Evolutionary conservation across 2,888 invertebrate species (phyloP), one percentile per base, ranked within the genome.

Genomic region (Oscheius sp.): DNA sequence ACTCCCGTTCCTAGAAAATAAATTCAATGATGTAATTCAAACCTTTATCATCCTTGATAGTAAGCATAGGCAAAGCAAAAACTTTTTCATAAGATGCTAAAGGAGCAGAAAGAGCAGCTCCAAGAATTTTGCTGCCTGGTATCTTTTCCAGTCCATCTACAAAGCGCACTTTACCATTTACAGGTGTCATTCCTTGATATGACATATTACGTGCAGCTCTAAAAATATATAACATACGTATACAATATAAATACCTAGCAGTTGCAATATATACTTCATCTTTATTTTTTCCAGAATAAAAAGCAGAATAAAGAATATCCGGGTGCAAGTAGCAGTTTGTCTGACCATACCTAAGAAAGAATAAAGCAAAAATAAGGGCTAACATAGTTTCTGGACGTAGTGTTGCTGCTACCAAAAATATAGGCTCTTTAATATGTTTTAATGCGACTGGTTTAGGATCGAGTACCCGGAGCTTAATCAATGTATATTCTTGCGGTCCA

Each of bases 311-410:
- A 76, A 91, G 91, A 86, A 97, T 93, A 85, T 96, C 95, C 0
- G 98, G 98, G 85, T 92, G 92, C 2, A 98, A 87, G 95, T 97
- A 98, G 87, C 96, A 97, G 87, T 98, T 99, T 0, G 98, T 98
- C 89, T 98, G 98, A 0, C 98, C 98, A 86, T 96, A 99, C 68
- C 68, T 68, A 12, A 2, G n/a, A n/a, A n/a, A n/a, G n/a, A n/a
- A n/a, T n/a, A n/a, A n/a, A n/a, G n/a, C n/a, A n/a, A n/a, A n/a
- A n/a, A n/a, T n/a, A n/a, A n/a, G n/a, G 1, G 22, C 66, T 54
- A 12, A 66, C 97, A 98, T 97, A 0, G 98, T 98, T 89, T 98
- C 98, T 0, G 98, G 96, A 69, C 97, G 90, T n/a, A 99, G 89
- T 4, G 98, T 99, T 8, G 96, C 98, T 20, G 96, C 96, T 12